Percentiles rank a stretch among this genome's conserved stretches.
These are phyloP conservation scores for Chrysolina americana DNA, from an alignment of 2,888 invertebrate genomes.

Conservation along the genomic window DNA sequence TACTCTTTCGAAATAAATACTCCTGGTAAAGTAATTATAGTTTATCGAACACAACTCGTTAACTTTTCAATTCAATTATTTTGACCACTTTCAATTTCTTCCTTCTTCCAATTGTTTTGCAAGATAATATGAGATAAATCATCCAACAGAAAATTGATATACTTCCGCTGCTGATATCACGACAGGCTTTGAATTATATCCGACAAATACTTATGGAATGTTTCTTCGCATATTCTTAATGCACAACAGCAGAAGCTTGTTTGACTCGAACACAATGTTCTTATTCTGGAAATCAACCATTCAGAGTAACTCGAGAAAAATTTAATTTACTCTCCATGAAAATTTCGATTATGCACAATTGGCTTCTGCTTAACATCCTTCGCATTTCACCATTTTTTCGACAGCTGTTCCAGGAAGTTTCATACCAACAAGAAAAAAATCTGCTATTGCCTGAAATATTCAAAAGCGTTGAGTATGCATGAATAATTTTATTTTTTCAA, in stretches of 20 bases:
- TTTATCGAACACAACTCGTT: too few species aligned
- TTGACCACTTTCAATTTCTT: too few species aligned
- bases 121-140: not conserved
- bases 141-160: not conserved
- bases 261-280: too few species aligned
- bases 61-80: too few species aligned
- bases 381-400: slow-evolving; percentile 16
- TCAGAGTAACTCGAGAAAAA: not conserved
- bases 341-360: not conserved
- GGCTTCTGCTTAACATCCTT: slow-evolving; percentile 7
- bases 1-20: too few species aligned
- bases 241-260: too few species aligned
- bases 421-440: slow-evolving; percentile 21
- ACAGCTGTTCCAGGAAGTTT: slow-evolving; percentile 18
- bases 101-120: too few species aligned
- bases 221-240: too few species aligned
- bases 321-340: not conserved
- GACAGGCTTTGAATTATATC: not conserved
- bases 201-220: not conserved
- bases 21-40: too few species aligned
- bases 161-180: not conserved
- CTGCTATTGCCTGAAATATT: slow-evolving; percentile 21
- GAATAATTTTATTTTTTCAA: too few species aligned
- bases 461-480: not conserved
- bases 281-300: too few species aligned